Base-by-base conservation (phyloP, 2,113 vertebrate species). In the Chaetura pelagica region DNA sequence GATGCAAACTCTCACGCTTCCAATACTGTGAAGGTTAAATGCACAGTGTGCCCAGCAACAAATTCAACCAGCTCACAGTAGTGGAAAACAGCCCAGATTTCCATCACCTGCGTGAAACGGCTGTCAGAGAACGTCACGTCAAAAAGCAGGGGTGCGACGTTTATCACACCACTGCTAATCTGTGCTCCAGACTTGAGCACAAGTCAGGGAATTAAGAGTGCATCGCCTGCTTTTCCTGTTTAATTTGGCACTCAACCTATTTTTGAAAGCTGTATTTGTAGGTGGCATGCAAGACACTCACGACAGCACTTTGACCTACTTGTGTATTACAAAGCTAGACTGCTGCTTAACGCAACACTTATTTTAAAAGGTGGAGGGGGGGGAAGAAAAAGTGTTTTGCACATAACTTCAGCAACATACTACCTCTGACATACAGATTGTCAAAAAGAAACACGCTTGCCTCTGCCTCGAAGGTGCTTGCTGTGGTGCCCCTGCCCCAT, bases 401-500 rank as follows among this genome's bases (percentile, higher is more conserved):
- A 90, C 93, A 44, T 42, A 89, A 77, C 27, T 74, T 61, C 21
- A 68, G n/a, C 83, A 89, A 78, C 87, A 92, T 95, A 97, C 93
- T 96, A 96, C 95, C 93, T 95, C 94, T 97, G 91, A 95, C 91
- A 91, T 92, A 94, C 95, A 92, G 68, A 75, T 4, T 17, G 24
- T 75, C 6, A 13, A 81, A 80, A 86, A 92, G 89, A 93, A 96
- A 94, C 84, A 91, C 2, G 0, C 35, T 78, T 0, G 0, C 59
- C 51, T 76, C 77, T 63, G 55, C 1, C 0, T 13, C 23, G 79
- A 87, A 78, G 54, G 67, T 0, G 0, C 54, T 87, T 4, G 3
- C 46, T 44, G 57, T 34, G 38, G 73, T 48, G 26, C 52, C 23
- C 23, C 34, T 59, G 44, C 14, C 32, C 9, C 62, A 64, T 42